Conservation (phyloP, 1,140 invertebrate species). For the honey bee (Apis mellifera) region Amel_HAv3.1 CM009931.2:17869501-17870000, state of each 20-base stretch:
- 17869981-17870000: conserved; percentile 51
- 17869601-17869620: background rate
- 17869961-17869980: background rate
- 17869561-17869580: too few species aligned
- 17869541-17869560: too few species aligned
- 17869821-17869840: conserved; percentile 41
- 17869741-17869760: conserved; percentile 3
- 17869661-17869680: background rate
- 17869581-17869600: too few species aligned
- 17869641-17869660: background rate
- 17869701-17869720: conserved; percentile 33
- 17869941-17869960: conserved; percentile 57
- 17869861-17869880: conserved; percentile 60
- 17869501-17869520: too few species aligned
- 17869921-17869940: conserved; percentile 57
- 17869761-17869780: conserved; percentile 41
- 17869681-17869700: conserved; percentile 31
- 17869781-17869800: conserved; percentile 31
- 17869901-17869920: conserved; percentile 10
- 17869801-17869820: conserved; percentile 6
- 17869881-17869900: conserved; percentile 37
- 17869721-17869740: conserved; percentile 19
- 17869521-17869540: too few species aligned
- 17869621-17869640: background rate
- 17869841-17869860: conserved; percentile 50